These are phyloP conservation scores for Atrichornis clamosus DNA, from an alignment of 2,113 vertebrate genomes.

Conservation along the genomic window DNA sequence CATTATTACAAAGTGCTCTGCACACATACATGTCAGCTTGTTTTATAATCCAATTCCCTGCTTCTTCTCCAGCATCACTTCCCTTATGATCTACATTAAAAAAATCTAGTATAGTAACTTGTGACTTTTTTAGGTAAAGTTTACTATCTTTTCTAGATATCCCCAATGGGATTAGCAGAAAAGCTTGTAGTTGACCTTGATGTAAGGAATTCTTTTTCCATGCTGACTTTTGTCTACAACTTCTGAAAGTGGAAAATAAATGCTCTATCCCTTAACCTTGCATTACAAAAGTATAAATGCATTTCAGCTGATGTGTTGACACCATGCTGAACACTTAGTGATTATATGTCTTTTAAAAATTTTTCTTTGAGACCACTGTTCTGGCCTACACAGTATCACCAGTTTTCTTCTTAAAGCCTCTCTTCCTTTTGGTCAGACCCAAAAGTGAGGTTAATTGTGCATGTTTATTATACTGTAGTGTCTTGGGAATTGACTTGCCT, in stretches of 20 bases:
- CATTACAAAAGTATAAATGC: background rate
- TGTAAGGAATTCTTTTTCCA: accelerated
- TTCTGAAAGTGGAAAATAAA: background rate
- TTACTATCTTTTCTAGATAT: background rate
- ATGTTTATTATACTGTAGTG: background rate
- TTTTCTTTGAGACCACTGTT: background rate
- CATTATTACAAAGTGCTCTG: background rate
- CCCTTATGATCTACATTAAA: background rate
- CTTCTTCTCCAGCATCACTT: background rate
- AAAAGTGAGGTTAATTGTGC: background rate
- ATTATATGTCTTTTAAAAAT: background rate
- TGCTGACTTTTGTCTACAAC: background rate
- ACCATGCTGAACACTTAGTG: background rate
- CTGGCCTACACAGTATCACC: background rate
- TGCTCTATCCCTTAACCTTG: background rate
- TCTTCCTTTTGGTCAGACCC: background rate
- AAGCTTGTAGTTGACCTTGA: background rate
- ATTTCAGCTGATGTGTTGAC: background rate
- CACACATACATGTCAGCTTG: background rate
- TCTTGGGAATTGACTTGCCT: background rate
- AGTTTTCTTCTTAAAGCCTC: background rate
- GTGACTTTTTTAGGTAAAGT: background rate
- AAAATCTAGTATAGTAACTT: background rate
- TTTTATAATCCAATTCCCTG: background rate
- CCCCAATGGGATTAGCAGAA: background rate